Base-by-base conservation (phyloP, 1,140 invertebrate genomes). In the Trissolcus basalis region DNA sequence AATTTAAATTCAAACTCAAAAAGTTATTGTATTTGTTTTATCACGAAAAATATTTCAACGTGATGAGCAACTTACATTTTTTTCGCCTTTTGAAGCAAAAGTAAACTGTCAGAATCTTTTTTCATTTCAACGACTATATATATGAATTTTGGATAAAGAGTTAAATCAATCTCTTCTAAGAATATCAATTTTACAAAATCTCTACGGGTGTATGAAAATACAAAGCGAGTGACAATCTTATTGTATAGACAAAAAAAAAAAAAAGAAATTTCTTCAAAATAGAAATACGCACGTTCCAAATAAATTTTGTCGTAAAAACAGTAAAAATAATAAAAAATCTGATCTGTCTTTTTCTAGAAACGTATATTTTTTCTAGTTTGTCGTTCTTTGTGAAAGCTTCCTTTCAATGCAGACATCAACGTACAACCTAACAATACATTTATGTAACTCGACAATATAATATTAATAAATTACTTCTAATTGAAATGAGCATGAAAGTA, bases 151-250 rank as follows among this genome's bases (percentile, higher is more conserved):
- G 19, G 1, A 1, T 27, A 3, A n/a, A n/a, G n/a, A 45, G 11
- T 45, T 8, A 13, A 45, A 45, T 45, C 11, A 13, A 39, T 39
- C 9, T 4, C n/a, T n/a, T 19, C 47, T 11, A 19, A 49, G 11
- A 19, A 19, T 13, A 13, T n/a, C 11, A 44, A 44, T 44, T 12
- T 44, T 13, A 13, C 19, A 27, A 3, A 44, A 45, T 68, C 56
- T 58, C 44, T 51, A 61, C 50, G 51, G 61, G 51, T 56, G 61
- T 44, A 70, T 50, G 44, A 11, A 43, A 70, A 61, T 60, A n/a
- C 32, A 36, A 70, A 70, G 67, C 67, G 67, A 56, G 58, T 61
- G 67, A 70, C 67, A 70, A 70, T 70, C 67, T 70, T 61, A 70
- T n/a, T 44, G 14, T 61, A 61, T 13, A 11, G 12, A n/a, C n/a